Percentiles rank a stretch among this genome's conserved stretches.
phyloP scores from a whole-genome alignment of 2,797 vertebrate species.

The Sebastes hubbsi region DNA sequence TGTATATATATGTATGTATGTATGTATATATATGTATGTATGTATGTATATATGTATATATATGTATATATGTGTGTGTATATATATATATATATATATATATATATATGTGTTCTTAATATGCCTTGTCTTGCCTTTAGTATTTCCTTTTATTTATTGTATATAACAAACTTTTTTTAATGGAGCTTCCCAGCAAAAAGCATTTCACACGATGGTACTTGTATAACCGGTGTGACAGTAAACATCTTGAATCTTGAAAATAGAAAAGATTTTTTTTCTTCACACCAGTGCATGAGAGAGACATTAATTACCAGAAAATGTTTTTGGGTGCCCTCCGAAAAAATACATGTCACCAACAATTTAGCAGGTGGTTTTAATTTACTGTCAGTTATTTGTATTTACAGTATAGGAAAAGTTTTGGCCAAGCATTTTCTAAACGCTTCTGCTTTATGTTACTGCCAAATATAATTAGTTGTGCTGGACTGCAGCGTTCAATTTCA shows the following conservation, averaged over 20 bases:
- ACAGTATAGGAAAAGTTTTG: neutral
- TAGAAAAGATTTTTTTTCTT: neutral
- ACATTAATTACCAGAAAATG: neutral
- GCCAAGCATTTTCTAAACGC: neutral
- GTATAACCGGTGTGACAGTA: accelerated
- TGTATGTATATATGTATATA: too few relatives aligned
- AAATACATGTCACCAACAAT: neutral
- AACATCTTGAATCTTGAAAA: too few relatives aligned
- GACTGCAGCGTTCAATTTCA: neutral
- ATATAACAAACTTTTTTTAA: too few relatives aligned
- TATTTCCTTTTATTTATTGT: too few relatives aligned
- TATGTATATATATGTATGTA: too few relatives aligned
- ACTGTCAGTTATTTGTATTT: neutral
- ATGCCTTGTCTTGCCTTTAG: too few relatives aligned
- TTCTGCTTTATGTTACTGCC: neutral
- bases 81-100: too few relatives aligned
- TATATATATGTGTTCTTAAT: too few relatives aligned
- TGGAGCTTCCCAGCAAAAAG: too few relatives aligned
- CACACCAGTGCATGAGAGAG: neutral
- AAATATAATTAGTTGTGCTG: neutral
- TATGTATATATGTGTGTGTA: too few relatives aligned
- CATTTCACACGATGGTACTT: too few relatives aligned
- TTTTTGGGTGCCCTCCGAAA: neutral
- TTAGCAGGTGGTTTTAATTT: neutral
- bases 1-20: too few relatives aligned